A percentile compares a stretch with the other conserved stretches of the same genome.
Evolutionary conservation across 2,113 vertebrate genomes (phyloP).

Genomic region (Callorhinus ursinus): DNA sequence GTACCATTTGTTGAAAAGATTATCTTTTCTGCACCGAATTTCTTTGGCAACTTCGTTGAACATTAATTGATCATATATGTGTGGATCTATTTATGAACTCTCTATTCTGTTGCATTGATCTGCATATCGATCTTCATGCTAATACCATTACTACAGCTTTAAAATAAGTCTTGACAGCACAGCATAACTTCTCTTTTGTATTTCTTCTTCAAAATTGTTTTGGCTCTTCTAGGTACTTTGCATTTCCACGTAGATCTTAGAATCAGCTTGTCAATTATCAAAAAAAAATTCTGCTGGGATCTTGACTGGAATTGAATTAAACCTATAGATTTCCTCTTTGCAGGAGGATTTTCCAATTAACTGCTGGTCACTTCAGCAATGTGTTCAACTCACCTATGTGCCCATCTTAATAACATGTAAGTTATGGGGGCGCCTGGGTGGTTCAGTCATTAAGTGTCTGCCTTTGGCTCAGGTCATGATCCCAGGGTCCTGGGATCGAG

Average conservation of each 20-base stretch:
- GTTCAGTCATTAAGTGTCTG: too few species aligned
- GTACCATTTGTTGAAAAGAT: neutral
- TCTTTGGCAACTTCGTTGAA: neutral
- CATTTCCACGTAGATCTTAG: neutral
- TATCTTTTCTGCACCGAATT: neutral
- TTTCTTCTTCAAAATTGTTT: neutral
- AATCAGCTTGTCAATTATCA: neutral
- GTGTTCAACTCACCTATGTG: neutral
- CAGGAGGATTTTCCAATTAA: neutral
- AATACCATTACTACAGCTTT: neutral
- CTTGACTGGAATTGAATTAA: neutral
- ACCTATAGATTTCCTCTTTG: neutral
- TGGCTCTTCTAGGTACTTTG: neutral
- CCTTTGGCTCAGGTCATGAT: too few species aligned
- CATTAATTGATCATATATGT: neutral
- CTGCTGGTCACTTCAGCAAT: neutral
- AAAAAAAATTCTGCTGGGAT: neutral
- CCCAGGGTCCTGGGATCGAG: too few species aligned
- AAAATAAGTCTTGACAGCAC: neutral
- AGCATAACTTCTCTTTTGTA: neutral
- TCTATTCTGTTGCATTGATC: neutral
- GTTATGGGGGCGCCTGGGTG: too few species aligned
- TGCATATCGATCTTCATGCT: neutral
- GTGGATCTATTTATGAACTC: neutral
- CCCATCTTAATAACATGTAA: neutral